Evolutionary conservation across 30 jellyfish, hydroid and myxozoan genomes (phyloP).

Genomic region (Cassiopea xamachana): DNA sequence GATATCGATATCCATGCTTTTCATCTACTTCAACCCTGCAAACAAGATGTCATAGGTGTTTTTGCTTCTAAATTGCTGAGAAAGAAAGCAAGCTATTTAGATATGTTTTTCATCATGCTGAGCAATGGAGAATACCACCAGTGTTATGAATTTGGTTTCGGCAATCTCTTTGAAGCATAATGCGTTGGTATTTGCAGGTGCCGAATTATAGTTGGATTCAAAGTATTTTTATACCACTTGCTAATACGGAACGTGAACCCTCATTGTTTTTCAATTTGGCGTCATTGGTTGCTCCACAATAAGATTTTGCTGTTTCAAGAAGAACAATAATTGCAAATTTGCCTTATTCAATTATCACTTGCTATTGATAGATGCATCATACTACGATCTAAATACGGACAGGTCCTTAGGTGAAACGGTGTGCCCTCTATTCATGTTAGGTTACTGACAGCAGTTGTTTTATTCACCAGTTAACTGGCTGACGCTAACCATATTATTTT

Average conservation of each 20-base stretch:
- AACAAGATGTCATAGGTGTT: too few relatives aligned
- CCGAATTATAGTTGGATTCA: constrained; percentile 16
- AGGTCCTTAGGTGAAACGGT: background rate
- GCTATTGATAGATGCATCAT: background rate
- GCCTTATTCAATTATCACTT: background rate
- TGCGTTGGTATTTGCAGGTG: constrained; percentile 48
- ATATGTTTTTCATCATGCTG: background rate
- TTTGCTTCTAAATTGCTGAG: too few relatives aligned
- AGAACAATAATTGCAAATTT: background rate
- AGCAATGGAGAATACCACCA: background rate
- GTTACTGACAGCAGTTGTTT: too few relatives aligned
- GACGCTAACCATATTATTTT: too few relatives aligned
- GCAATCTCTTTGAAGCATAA: constrained; percentile 20
- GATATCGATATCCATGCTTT: too few relatives aligned
- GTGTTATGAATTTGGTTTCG: background rate
- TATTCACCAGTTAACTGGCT: too few relatives aligned
- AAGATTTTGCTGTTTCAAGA: background rate
- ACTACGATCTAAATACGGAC: background rate
- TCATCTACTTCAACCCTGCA: too few relatives aligned
- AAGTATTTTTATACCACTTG: background rate
- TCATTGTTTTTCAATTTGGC: constrained; percentile 25
- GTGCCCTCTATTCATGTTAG: background rate
- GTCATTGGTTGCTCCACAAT: constrained; percentile 5
- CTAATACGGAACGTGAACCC: background rate
- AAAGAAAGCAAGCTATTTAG: too few relatives aligned